phyloP scores from a whole-genome alignment of 2,113 vertebrate species.

The Jacana jacana region DNA sequence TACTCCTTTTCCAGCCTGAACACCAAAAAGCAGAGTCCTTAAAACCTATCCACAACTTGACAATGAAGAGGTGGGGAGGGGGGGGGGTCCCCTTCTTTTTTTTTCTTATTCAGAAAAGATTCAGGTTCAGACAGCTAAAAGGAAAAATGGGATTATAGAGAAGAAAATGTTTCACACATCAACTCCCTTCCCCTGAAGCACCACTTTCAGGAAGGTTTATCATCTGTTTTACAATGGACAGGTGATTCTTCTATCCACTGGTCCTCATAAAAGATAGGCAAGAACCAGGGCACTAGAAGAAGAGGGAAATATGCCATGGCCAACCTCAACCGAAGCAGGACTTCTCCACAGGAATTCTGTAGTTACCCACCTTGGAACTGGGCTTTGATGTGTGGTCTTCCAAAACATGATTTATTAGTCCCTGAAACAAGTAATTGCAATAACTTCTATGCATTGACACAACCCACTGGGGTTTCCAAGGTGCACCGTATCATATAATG shows the following conservation, averaged over 20 bases:
- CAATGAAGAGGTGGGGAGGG: not conserved
- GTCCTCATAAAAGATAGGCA: not conserved
- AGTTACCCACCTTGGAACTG: not conserved
- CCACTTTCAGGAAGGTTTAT: not conserved
- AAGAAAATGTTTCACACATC: not conserved
- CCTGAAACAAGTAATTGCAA: not conserved
- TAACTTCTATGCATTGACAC: not conserved
- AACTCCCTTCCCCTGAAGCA: not conserved
- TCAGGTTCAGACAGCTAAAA: not conserved
- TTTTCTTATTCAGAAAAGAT: not conserved
- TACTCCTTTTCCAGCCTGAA: not conserved
- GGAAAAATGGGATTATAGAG: not conserved
- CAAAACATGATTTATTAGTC: not conserved
- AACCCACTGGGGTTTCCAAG: not conserved
- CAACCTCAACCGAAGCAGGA: not conserved
- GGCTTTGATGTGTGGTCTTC: not conserved
- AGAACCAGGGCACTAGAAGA: not conserved
- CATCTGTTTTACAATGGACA: not conserved
- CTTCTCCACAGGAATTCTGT: not conserved
- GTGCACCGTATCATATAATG: rapidly evolving
- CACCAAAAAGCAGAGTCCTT: not conserved
- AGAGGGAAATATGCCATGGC: not conserved
- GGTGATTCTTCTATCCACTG: not conserved
- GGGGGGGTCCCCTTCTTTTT: no score
- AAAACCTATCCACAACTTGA: not conserved